Conservation (phyloP, 2,113 vertebrate species). For the Bubalus kerabau region DNA sequence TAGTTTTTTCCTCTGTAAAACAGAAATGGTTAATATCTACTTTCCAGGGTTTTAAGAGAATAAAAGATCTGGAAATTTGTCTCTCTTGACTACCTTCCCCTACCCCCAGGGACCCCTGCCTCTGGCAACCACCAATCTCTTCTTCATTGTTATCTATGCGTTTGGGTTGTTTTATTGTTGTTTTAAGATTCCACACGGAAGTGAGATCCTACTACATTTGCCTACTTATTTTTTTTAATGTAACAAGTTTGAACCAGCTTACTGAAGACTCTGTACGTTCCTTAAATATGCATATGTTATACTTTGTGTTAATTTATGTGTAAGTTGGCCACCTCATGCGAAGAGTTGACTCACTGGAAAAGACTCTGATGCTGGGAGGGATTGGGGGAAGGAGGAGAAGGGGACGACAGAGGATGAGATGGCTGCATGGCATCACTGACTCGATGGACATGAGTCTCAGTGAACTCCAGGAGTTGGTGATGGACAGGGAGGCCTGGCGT, state of each 20-base stretch:
- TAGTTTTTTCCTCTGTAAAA: neutral
- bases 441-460: too few relatives aligned
- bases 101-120: neutral
- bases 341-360: too few relatives aligned
- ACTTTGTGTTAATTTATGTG: neutral
- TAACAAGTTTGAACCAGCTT: neutral
- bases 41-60: neutral
- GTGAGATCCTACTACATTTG: neutral
- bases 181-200: neutral
- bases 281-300: neutral
- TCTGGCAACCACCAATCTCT: neutral
- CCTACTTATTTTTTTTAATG: neutral
- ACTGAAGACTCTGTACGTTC: neutral
- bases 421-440: too few relatives aligned
- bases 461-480: too few relatives aligned
- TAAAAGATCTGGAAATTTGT: neutral
- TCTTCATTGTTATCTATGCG: neutral
- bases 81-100: neutral
- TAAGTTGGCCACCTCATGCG: neutral
- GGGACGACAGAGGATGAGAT: too few relatives aligned
- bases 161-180: neutral
- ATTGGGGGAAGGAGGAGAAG: too few relatives aligned
- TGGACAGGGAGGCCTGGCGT: too few relatives aligned
- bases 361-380: too few relatives aligned
- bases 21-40: neutral